Evolutionary conservation across 2,113 vertebrate genomes (phyloP), one percentile per base, ranked within the genome.

Genomic region (Thermophis baileyi): DNA sequence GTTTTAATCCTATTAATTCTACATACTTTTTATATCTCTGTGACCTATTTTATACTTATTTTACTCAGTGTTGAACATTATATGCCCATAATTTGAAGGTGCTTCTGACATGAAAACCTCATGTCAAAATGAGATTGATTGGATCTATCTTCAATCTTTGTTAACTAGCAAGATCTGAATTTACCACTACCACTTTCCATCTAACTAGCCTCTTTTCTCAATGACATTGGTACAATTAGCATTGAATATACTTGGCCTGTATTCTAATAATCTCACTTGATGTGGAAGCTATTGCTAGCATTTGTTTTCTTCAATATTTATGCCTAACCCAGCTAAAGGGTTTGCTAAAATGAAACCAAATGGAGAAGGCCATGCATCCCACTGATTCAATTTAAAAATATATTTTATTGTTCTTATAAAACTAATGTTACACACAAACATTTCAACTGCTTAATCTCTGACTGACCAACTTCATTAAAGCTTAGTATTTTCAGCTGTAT

Each of bases 341-440:
- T 69, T 92, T 93, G 85, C 89, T 55, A 69, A 35, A 90, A 55
- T 50, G 24, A 94, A 57, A 93, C 44, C 91, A 54, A 51, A 89
- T 2, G 3, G 47, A 46, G 55, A 35, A 51, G 85, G 51, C 89
- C 16, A 1, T 81, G 81, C 92, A 93, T 54, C 86, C 5, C 9
- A 40, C n/a, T 90, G 16, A 49, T 85, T 93, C 57, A 85, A 90
- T 89, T 86, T 57, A 51, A 93, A 90, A 22, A 14, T 40, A 63
- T 85, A 93, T 16, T 63, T 90, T 3, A 57, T 55, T 40, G 89
- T 40, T 24, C 27, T 46, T 89, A 50, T 16, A 24, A 27, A 63
- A 9, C 54, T 88, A 9, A 89, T 94, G 30, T 86, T 86, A 92
- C 95, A 93, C 53, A 91, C 2, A 69, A 53, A 25, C 44, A 91